Conservation (phyloP, 2,888 invertebrate genomes). For the Polydrusus pterygomalis region DNA sequence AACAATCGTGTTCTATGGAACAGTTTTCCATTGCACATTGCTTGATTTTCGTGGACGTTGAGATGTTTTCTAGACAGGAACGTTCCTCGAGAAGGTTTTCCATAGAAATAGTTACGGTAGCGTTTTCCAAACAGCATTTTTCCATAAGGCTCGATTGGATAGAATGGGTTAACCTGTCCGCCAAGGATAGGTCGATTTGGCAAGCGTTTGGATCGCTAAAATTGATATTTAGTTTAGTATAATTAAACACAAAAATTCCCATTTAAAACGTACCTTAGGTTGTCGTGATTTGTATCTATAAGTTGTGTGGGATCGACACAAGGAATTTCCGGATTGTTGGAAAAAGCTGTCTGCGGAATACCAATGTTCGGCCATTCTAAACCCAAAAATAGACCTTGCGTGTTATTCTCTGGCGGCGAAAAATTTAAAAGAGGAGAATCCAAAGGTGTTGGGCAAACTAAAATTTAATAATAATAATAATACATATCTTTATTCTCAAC, state of each 20-base stretch:
- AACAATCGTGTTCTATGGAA: conserved; percentile 9
- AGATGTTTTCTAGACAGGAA: conserved; percentile 7
- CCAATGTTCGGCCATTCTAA: conserved; percentile 68
- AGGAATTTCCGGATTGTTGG: conserved; percentile 54
- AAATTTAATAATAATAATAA: conserved; percentile 22
- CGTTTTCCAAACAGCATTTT: conserved; percentile 36
- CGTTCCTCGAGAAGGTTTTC: conserved; percentile 34
- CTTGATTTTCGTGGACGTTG: not conserved
- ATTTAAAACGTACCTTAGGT: conserved; percentile 15
- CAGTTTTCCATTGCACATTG: conserved; percentile 9
- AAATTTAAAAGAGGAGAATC: conserved; percentile 42
- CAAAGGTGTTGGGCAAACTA: conserved; percentile 31
- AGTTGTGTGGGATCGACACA: conserved; percentile 41
- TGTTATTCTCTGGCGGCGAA: conserved; percentile 35
- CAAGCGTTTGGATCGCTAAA: conserved; percentile 30
- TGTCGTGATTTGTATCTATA: conserved; percentile 27
- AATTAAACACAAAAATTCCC: too few relatives aligned
- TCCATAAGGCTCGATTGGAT: conserved; percentile 61
- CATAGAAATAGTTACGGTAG: conserved; percentile 44
- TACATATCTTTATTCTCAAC: too few relatives aligned
- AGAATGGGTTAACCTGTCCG: conserved; percentile 66
- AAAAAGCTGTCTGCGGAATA: conserved; percentile 63
- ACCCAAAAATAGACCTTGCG: conserved; percentile 67
- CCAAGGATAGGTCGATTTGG: conserved; percentile 67
- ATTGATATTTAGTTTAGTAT: too few relatives aligned